Evolutionary conservation across 2,888 invertebrate genomes (phyloP).

Genomic region (Exephanes ischioxanthus): DNA sequence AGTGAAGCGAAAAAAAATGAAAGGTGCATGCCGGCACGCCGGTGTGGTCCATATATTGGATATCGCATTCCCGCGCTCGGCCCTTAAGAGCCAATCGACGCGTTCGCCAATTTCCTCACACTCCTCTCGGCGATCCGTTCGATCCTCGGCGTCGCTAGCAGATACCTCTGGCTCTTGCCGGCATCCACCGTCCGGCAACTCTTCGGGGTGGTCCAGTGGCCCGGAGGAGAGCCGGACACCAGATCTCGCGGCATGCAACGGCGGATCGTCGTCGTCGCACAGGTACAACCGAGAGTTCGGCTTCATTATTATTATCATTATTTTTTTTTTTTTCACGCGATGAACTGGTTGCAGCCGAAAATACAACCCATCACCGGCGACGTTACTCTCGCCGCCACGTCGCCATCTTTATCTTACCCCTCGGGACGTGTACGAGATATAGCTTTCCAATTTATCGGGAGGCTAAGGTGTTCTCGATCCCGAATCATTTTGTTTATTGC

Average conservation of each 20-base stretch:
- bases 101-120: constrained; percentile 44
- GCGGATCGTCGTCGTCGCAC: constrained; percentile 23
- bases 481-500: background rate
- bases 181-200: constrained; percentile 68
- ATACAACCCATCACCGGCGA: constrained; percentile 50
- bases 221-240: constrained; percentile 63
- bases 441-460: constrained; percentile 48
- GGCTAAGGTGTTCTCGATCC: constrained; percentile 32
- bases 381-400: constrained; percentile 22
- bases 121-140: constrained; percentile 51
- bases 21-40: constrained; percentile 22
- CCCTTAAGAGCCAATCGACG: constrained; percentile 18
- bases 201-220: constrained; percentile 74
- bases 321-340: constrained; percentile 28
- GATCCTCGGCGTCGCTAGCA: constrained; percentile 16
- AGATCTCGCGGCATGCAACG: constrained; percentile 32
- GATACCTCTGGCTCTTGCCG: constrained; percentile 13
- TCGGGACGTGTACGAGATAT: background rate
- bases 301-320: too few species aligned
- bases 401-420: constrained; percentile 5
- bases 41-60: constrained; percentile 18
- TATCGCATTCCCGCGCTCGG: constrained; percentile 19
- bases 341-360: constrained; percentile 54
- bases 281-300: background rate
- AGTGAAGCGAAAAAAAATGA: constrained; percentile 25